Evolutionary conservation across 2,113 vertebrate species (phyloP), one percentile per base, ranked within the genome.

Genomic region (Coptodon bakossiorum): DNA sequence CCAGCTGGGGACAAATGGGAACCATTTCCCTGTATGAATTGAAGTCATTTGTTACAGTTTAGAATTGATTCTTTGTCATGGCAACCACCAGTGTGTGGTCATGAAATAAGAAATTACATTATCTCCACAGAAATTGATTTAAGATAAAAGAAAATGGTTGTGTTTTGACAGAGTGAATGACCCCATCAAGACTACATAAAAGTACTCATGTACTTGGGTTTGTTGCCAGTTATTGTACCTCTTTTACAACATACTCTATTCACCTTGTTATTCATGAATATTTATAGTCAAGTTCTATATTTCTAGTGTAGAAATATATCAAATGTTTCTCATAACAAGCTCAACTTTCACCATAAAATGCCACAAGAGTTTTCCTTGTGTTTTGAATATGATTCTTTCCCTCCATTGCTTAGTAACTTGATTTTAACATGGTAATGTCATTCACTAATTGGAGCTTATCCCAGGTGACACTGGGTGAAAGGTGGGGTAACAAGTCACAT

Each of bases 21-120:
- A 93, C 80, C 86, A 91, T 94, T 94, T 96, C 90, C 93, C 71
- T 92, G 71, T 78, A 92, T 94, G 93, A 94, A 95, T 93, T 91
- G 92, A 91, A 90, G 89, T 92, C 87, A 94, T 96, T 95, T 95
- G 94, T 95, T 95, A 95, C 92, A 90, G 94, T 91, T 94, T 91
- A 94, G 89, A 95, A 96, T 96, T 95, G 93, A 95, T 96, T 94
- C 87, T 93, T 93, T 86, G 89, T 93, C 95, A 95, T 92, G 88
- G 90, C 92, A 94, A 93, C 94, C 89, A 82, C 83, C 91, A 84
- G 86, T 84, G 89, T 90, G 80, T 87, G 90, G 92, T 86, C 83
- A 82, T 87, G 84, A 90, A 94, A 92, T 82, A 93, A 91, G 73
- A 91, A 93, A 95, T 90, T 81, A 90, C 17, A 87, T 94, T 93